Evolutionary conservation across 1,140 invertebrate species (phyloP), one percentile per base, ranked within the genome.

Genomic region (Apis florea): DNA sequence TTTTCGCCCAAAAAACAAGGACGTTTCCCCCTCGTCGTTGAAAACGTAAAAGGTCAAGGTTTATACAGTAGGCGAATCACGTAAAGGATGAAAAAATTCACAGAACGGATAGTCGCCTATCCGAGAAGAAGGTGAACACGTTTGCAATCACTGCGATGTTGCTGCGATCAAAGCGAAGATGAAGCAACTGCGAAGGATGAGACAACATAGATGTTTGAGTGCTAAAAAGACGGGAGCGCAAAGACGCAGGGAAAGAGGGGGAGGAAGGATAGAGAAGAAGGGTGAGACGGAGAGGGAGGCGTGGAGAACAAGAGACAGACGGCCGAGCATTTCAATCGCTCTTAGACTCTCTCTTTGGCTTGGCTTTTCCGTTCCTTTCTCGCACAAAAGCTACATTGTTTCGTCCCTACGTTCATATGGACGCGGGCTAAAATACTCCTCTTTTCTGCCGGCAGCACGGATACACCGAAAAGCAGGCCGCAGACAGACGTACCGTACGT

Each of bases 341-440:
- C 84, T 88, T 83, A 90, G 84, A 83, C 83, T 88, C 89, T 87
- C 86, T 88, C 87, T 89, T 89, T 87, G 77, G 72, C 77, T 80
- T 77, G 63, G 80, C 80, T 83, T 88, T 85, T 88, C 85, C 83
- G 83, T 89, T 86, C 84, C 85, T 85, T 84, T 84, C 86, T 73
- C 54, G 31, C 82, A 89, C 89, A 89, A 90, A 90, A 80, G 89
- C 87, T 59, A 88, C 88, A 90, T 90, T 90, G 89, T 90, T 90
- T 90, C 88, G 87, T 66, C 80, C 81, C 74, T 82, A 74, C 67
- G 83, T 79, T 84, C 75, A 68, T 80, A 82, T 64, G 82, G 78
- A 82, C 73, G 78, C 79, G 40, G 59, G 53, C 75, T 79, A 77
- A 87, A 87, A 88, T 59, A 86, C 75, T 84, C 71, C 85, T 68